Evolutionary conservation across 2,113 vertebrate genomes (phyloP).

Genomic region (Otolemur garnettii): DNA sequence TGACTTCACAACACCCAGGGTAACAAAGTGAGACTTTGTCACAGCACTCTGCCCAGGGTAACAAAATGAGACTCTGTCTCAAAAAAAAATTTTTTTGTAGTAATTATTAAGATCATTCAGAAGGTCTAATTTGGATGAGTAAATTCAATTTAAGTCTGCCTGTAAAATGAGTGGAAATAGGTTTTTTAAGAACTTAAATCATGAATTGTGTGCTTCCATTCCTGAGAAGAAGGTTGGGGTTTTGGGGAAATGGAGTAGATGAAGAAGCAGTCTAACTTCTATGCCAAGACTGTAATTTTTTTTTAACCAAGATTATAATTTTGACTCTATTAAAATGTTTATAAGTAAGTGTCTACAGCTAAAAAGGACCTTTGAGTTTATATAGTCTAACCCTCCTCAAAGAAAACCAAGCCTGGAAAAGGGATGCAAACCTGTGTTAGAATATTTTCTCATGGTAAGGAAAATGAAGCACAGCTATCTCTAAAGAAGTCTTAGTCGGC

Average conservation of each 20-base stretch:
- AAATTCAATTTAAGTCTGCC: neutral
- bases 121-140: neutral
- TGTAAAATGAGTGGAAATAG: neutral
- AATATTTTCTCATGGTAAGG: neutral
- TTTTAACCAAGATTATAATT: no score
- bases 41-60: no score
- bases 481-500: neutral
- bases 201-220: neutral
- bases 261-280: neutral
- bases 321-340: neutral
- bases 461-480: neutral
- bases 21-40: no score
- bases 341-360: neutral
- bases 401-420: neutral
- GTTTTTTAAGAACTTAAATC: neutral
- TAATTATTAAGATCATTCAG: conserved; percentile 3
- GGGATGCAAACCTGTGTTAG: neutral
- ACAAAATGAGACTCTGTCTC: no score
- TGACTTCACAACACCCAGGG: no score
- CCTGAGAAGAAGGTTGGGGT: neutral
- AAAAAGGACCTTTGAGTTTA: neutral
- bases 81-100: no score
- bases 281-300: neutral
- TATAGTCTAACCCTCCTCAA: neutral
- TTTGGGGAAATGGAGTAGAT: neutral